Conservation (phyloP, 2,888 invertebrate species). For the Nephrotoma guestfalica region DNA sequence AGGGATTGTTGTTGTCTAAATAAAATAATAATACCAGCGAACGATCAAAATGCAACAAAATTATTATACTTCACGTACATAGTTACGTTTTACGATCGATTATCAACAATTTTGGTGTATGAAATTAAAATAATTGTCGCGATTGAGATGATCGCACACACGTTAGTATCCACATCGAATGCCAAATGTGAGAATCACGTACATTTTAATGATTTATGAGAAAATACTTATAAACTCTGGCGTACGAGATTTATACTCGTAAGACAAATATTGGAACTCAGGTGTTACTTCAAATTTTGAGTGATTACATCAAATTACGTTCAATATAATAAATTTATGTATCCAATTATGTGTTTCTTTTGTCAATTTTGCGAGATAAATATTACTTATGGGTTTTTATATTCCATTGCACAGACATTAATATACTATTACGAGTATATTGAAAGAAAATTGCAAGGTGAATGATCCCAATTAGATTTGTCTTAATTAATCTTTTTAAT, state of each 20-base stretch:
- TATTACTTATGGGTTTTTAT: background rate
- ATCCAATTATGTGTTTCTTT: background rate
- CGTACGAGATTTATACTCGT: too few relatives aligned
- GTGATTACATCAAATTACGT: background rate
- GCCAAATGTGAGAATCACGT: too few relatives aligned
- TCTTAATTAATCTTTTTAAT: background rate
- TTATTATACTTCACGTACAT: background rate
- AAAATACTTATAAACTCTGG: too few relatives aligned
- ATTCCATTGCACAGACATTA: background rate
- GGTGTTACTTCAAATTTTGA: background rate
- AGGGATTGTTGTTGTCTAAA: background rate
- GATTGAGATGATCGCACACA: background rate
- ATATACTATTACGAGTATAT: background rate
- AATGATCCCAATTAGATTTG: background rate
- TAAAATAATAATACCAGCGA: background rate
- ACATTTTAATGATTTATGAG: too few relatives aligned
- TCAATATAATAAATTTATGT: background rate
- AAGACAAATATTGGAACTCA: background rate
- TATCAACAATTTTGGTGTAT: background rate
- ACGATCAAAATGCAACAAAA: background rate
- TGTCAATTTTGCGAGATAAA: background rate
- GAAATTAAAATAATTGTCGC: background rate
- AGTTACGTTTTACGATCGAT: background rate
- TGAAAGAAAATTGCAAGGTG: background rate
- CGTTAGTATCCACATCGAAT: too few relatives aligned